Conservation (phyloP, 2,113 vertebrate species). For the Calyptomena viridis region DNA sequence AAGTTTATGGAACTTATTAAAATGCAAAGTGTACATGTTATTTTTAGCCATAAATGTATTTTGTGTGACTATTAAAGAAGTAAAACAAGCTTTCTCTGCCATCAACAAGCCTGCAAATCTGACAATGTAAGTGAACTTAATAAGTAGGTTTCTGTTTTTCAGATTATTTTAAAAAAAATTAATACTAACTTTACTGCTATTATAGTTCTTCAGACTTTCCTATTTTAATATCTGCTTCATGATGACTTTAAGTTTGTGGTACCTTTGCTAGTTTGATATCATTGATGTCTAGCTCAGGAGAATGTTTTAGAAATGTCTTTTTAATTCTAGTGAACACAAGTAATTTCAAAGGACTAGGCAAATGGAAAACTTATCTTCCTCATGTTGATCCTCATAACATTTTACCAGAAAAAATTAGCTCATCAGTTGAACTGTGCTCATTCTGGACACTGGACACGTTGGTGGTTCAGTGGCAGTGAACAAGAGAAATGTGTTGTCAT, state of each 20-base stretch:
- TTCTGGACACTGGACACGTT: not conserved
- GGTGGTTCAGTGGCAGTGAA: not conserved
- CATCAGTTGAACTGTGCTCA: not conserved
- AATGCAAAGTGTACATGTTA: not conserved
- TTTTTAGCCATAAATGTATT: not conserved
- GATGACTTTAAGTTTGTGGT: not conserved
- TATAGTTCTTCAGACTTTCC: not conserved
- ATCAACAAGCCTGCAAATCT: not conserved
- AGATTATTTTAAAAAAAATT: not conserved
- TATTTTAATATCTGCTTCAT: not conserved
- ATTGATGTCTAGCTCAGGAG: not conserved
- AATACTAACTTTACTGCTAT: not conserved
- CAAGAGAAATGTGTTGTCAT: not conserved
- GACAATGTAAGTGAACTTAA: not conserved
- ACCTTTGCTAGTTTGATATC: not conserved
- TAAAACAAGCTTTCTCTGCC: not conserved
- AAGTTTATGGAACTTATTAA: not conserved
- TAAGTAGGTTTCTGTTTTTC: not conserved
- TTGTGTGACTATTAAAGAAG: not conserved
- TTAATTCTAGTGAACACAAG: not conserved
- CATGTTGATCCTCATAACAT: rapidly evolving
- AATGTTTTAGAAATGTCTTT: not conserved
- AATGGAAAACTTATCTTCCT: not conserved
- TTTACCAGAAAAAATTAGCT: not conserved
- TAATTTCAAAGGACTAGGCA: not conserved